A percentile compares a stretch with the other conserved stretches of the same genome.
Evolutionary conservation across 2,888 invertebrate species (phyloP).

Genomic region (Acanthosoma haemorrhoidale): DNA sequence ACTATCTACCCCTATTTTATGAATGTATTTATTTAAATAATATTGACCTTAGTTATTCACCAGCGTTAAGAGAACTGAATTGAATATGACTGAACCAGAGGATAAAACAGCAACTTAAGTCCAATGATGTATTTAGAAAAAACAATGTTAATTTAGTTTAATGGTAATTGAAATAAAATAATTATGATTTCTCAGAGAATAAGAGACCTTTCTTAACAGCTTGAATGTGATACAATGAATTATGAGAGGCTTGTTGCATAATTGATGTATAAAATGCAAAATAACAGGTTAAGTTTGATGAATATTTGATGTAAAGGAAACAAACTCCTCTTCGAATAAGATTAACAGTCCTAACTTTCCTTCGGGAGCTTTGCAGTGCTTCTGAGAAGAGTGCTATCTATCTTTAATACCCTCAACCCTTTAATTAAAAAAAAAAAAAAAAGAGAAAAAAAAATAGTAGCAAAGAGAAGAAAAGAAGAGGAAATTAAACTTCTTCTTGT

Average conservation of each 20-base stretch:
- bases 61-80: too few relatives aligned
- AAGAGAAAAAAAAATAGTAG: background rate
- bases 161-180: too few relatives aligned
- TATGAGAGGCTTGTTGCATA: background rate
- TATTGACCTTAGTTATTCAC: too few relatives aligned
- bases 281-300: conserved; percentile 10
- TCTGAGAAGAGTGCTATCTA: background rate
- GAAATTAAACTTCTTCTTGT: conserved; percentile 3
- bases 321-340: conserved; percentile 2
- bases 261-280: conserved; percentile 6
- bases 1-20: too few relatives aligned
- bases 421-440: background rate
- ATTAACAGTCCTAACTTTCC: background rate
- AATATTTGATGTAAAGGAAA: background rate
- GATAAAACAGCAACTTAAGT: too few relatives aligned
- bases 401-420: conserved; percentile 2
- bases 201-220: background rate
- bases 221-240: background rate
- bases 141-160: too few relatives aligned
- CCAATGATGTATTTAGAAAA: too few relatives aligned
- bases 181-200: background rate
- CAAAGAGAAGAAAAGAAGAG: conserved; percentile 1
- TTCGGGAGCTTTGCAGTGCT: too few relatives aligned
- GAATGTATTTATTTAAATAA: too few relatives aligned
- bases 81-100: too few relatives aligned